Evolutionary conservation across 2,113 vertebrate genomes (phyloP).

Genomic region (Callionymus lyra): DNA sequence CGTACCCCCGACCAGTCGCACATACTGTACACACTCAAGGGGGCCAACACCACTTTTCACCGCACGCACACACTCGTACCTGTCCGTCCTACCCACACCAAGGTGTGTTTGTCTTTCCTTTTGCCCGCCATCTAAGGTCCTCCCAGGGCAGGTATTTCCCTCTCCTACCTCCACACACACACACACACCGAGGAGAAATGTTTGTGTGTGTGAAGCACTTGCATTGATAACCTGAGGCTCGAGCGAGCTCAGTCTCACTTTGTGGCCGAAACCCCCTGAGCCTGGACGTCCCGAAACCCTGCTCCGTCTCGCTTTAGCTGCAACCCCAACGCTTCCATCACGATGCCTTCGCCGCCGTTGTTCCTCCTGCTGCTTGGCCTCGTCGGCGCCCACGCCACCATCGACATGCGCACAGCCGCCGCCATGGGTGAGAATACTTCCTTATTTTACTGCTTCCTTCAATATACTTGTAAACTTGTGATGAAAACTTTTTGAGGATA

Average conservation of each 20-base stretch:
- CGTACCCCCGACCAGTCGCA: slow-evolving; percentile 51
- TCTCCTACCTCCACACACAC: slow-evolving; percentile 39
- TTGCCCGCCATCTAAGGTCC: slow-evolving; percentile 57
- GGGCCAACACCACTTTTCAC: slow-evolving; percentile 16
- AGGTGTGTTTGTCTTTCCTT: slow-evolving; percentile 72
- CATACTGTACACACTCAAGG: slow-evolving; percentile 29
- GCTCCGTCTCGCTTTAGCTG: slow-evolving; percentile 26
- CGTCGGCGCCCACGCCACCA: slow-evolving; percentile 52
- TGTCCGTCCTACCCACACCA: slow-evolving; percentile 54
- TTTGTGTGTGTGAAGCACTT: slow-evolving; percentile 53
- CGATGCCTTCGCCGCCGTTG: slow-evolving; percentile 39
- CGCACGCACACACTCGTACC: slow-evolving; percentile 36
- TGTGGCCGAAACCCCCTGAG: slow-evolving; percentile 41
- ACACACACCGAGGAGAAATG: slow-evolving; percentile 27
- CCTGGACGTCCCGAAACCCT: slow-evolving; percentile 37
- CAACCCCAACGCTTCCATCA: slow-evolving; percentile 29
- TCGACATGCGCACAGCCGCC: slow-evolving; percentile 58
- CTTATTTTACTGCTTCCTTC: no score
- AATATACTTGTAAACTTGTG: no score
- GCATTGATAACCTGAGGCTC: slow-evolving; percentile 67
- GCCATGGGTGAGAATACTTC: slow-evolving; percentile 62
- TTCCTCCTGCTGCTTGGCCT: slow-evolving; percentile 66
- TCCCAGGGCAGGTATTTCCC: slow-evolving; percentile 65
- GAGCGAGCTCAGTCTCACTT: slow-evolving; percentile 54
- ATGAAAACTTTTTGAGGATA: no score